Conservation (phyloP, 1,140 invertebrate genomes). For the Drosophila tani region DNA sequence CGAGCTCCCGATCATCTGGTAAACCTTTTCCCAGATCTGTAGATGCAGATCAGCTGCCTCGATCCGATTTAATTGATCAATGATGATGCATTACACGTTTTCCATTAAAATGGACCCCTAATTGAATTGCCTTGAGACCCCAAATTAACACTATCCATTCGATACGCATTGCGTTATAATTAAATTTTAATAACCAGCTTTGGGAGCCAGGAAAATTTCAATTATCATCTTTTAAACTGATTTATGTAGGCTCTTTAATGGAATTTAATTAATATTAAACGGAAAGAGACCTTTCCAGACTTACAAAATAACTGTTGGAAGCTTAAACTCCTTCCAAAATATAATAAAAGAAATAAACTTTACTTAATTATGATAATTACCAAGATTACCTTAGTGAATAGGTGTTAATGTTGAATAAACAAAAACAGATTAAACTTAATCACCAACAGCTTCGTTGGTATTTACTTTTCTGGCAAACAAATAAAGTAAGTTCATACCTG, state of each 20-base stretch:
- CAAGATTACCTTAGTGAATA: too few species aligned
- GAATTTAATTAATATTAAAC: too few species aligned
- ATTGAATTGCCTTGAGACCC: slow-evolving; percentile 29
- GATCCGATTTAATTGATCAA: slow-evolving; percentile 30
- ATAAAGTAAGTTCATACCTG: background rate
- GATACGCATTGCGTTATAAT: slow-evolving; percentile 35
- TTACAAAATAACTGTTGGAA: background rate
- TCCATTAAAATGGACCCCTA: slow-evolving; percentile 15
- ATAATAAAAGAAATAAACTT: background rate
- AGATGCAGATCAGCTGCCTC: slow-evolving; percentile 26
- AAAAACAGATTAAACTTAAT: slow-evolving; percentile 11
- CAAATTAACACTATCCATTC: slow-evolving; percentile 38
- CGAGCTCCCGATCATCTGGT: slow-evolving; percentile 6
- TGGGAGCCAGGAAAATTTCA: slow-evolving; percentile 6
- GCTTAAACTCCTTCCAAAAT: background rate
- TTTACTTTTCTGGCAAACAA: slow-evolving; percentile 10
- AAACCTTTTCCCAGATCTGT: slow-evolving; percentile 7
- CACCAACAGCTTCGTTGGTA: background rate
- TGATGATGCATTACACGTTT: slow-evolving; percentile 41
- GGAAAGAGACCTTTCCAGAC: background rate
- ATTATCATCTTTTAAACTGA: background rate
- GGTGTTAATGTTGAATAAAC: slow-evolving; percentile 19
- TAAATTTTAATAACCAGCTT: slow-evolving; percentile 13
- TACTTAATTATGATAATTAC: too few species aligned
- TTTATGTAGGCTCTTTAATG: background rate